Percentiles rank a stretch among this genome's conserved stretches.
Conservation (phyloP, 1,140 invertebrate genomes). For the Plutomurus gul region DNA sequence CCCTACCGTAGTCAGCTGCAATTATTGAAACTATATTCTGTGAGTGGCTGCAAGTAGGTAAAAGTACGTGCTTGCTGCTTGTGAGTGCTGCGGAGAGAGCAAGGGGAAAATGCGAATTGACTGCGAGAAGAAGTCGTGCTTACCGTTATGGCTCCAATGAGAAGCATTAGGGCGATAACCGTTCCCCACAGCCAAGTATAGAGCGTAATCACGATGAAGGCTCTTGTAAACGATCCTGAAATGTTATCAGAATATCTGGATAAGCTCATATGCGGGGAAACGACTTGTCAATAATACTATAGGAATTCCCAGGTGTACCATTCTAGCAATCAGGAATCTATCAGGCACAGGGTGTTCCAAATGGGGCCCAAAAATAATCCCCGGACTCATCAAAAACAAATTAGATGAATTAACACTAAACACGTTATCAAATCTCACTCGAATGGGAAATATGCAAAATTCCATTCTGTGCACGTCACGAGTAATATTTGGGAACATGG, state of each 20-base stretch:
- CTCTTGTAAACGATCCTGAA: conserved; percentile 19
- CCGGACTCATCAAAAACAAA: too few relatives aligned
- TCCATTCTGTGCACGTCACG: too few relatives aligned
- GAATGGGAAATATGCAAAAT: too few relatives aligned
- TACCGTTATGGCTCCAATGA: conserved; percentile 35
- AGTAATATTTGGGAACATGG: too few relatives aligned
- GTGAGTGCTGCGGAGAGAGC: not conserved
- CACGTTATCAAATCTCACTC: too few relatives aligned
- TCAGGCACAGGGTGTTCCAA: too few relatives aligned
- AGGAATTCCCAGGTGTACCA: too few relatives aligned
- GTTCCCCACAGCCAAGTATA: conserved; percentile 33
- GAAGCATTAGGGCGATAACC: conserved; percentile 16
- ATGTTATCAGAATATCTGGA: not conserved
- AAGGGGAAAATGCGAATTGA: not conserved
- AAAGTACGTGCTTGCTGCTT: not conserved
- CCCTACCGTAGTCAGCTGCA: too few relatives aligned
- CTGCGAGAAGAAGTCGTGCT: not conserved
- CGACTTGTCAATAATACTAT: too few relatives aligned
- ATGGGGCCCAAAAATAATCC: too few relatives aligned
- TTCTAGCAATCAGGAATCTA: not conserved
- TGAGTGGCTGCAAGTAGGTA: not conserved
- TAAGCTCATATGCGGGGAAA: not conserved
- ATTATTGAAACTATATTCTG: too few relatives aligned
- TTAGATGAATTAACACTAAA: too few relatives aligned
- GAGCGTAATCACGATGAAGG: conserved; percentile 24